A percentile compares a stretch with the other conserved stretches of the same genome.
Evolutionary conservation across 2,113 vertebrate genomes (phyloP).

Genomic region (Polyodon spathula): DNA sequence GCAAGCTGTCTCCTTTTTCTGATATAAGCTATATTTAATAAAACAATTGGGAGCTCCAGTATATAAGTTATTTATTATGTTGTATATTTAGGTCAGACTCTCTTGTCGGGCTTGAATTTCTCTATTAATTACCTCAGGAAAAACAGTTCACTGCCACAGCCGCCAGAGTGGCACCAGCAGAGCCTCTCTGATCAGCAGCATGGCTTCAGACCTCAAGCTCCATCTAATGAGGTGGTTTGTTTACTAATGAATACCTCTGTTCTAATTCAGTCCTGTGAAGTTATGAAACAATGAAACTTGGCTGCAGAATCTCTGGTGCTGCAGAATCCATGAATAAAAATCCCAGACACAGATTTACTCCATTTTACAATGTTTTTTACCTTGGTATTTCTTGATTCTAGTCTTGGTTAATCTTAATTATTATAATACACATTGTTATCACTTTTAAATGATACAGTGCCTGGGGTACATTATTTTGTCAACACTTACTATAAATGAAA

Average conservation of each 20-base stretch:
- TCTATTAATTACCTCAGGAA: constrained; percentile 8
- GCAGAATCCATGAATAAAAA: neutral
- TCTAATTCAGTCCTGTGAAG: constrained; percentile 1
- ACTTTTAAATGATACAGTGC: no score
- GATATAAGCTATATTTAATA: neutral
- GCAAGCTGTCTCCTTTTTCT: neutral
- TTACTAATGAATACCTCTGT: constrained; percentile 14
- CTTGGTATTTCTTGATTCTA: no score
- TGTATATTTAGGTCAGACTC: constrained; percentile 1
- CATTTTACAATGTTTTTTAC: no score
- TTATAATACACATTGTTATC: no score
- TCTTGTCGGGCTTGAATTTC: constrained; percentile 5
- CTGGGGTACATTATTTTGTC: no score
- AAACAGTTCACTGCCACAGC: constrained; percentile 9
- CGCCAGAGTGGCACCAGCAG: constrained; percentile 3
- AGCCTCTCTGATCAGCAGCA: constrained; percentile 4
- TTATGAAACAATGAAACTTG: neutral
- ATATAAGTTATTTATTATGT: no score
- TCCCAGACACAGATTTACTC: neutral
- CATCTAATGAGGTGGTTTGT: constrained; percentile 9
- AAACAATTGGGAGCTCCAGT: neutral
- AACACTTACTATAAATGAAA: no score
- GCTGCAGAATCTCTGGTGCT: neutral
- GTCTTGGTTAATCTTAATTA: no score
- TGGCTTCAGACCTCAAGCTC: constrained; percentile 2